Conservation (phyloP, 2,888 invertebrate genomes). For the Lottia gigantea region DNA sequence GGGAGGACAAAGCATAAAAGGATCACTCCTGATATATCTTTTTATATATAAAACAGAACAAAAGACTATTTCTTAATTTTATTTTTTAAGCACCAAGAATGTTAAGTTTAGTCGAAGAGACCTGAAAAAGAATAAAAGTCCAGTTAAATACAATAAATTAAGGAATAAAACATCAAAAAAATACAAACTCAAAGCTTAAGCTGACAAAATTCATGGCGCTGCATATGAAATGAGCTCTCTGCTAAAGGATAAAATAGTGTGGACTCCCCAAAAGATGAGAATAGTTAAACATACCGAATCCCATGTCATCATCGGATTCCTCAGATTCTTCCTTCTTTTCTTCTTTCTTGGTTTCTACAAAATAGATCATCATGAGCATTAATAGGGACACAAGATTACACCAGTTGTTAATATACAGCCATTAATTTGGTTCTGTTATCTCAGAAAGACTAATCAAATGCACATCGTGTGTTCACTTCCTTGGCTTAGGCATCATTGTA, state of each 20-base stretch:
- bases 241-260: too few relatives aligned
- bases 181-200: too few relatives aligned
- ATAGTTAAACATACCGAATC: slow-evolving; percentile 62
- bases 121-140: slow-evolving; percentile 37
- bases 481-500: not conserved
- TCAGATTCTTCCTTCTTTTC: slow-evolving; percentile 63
- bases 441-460: slow-evolving; percentile 10
- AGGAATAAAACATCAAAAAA: not conserved
- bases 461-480: not conserved
- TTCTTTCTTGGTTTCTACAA: slow-evolving; percentile 58
- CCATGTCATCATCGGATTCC: slow-evolving; percentile 68
- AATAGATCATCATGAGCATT: not conserved
- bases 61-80: not conserved
- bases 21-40: too few relatives aligned
- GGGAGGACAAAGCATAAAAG: too few relatives aligned
- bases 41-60: too few relatives aligned
- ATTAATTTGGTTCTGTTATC: not conserved
- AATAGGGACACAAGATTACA: too few relatives aligned
- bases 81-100: not conserved
- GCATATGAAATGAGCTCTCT: not conserved
- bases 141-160: not conserved
- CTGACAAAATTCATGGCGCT: not conserved
- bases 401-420: too few relatives aligned
- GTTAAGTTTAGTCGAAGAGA: slow-evolving; percentile 40
- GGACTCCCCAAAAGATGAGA: too few relatives aligned